Evolutionary conservation across 2,888 invertebrate genomes (phyloP), one percentile per base, ranked within the genome.

Genomic region (Mycalesis mineus): DNA sequence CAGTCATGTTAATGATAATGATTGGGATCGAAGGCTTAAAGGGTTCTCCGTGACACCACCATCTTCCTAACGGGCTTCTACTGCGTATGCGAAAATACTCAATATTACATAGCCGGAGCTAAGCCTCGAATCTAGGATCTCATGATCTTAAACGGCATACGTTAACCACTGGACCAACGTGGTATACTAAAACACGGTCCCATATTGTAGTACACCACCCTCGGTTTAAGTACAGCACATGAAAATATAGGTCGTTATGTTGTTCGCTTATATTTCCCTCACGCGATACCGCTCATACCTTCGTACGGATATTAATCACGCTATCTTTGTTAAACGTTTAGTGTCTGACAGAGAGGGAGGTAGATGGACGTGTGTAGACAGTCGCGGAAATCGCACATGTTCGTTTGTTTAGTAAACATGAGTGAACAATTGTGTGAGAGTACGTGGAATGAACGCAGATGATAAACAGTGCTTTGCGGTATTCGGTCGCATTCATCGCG

Each of bases 211-310:
- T 14, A 31, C 45, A 31, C n/a, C 33, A 13, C 11, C 47, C 31
- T n/a, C n/a, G n/a, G n/a, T n/a, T n/a, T n/a, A n/a, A 36, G 15
- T 47, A 0, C 1, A 28, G 28, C 28, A n/a, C 4, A 33, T 37
- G n/a, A 36, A 37, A 37, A 49, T 49, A 37, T 48, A 49, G 48
- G 48, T 37, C 48, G 37, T 11, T n/a, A 37, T 22, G n/a, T n/a
- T 14, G 17, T 15, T 22, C 15, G 7, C 33, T 33, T 47, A 31
- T 33, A 17, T 13, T 36, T 36, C 48, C 62, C 67, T 71, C 75
- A 73, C 71, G 76, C 75, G 69, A 76, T 75, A 72, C 71, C 28
- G 74, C 68, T 64, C 67, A 54, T 51, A 51, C 62, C 62, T 54
- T 54, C 63, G 65, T 60, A 62, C 47, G 51, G 62, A 67, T 66